Evolutionary conservation across 2,888 invertebrate genomes (phyloP).

Genomic region (Drosophila colorata): DNA sequence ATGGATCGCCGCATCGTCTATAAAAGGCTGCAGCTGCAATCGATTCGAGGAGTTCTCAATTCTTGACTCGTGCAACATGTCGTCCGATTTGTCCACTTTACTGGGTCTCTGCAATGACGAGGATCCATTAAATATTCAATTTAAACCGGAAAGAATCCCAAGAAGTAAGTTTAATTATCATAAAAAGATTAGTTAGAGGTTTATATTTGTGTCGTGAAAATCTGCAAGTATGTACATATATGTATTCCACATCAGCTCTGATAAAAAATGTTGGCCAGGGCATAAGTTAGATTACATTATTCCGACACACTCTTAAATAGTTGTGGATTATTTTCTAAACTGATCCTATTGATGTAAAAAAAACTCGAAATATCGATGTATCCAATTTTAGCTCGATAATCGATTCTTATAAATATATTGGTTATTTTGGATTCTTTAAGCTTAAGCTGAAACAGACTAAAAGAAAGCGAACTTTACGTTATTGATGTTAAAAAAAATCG

Average conservation of each 20-base stretch:
- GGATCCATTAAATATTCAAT: slow-evolving; percentile 13
- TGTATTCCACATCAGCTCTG: neutral
- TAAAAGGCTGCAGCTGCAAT: slow-evolving; percentile 40
- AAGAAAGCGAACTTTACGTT: no score
- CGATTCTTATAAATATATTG: no score
- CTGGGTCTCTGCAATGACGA: slow-evolving; percentile 44
- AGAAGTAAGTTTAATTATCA: slow-evolving; percentile 33
- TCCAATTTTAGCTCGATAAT: no score
- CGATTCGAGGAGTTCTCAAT: neutral
- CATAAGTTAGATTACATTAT: neutral
- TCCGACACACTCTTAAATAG: neutral
- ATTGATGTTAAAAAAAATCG: no score
- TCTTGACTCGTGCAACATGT: slow-evolving; percentile 29
- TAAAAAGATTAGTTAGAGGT: neutral
- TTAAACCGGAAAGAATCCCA: neutral
- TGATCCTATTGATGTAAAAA: no score
- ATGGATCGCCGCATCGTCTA: slow-evolving; percentile 12
- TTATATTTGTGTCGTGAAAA: neutral
- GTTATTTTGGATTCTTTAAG: no score
- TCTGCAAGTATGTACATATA: neutral
- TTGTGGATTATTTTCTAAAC: neutral
- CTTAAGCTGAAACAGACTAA: no score
- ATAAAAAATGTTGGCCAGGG: neutral
- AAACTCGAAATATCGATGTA: no score
- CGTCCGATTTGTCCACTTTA: slow-evolving; percentile 45